Percentiles rank a stretch among this genome's conserved stretches.
Conservation (phyloP, 2,113 vertebrate species). For the Chaetorhynchus papuensis region DNA sequence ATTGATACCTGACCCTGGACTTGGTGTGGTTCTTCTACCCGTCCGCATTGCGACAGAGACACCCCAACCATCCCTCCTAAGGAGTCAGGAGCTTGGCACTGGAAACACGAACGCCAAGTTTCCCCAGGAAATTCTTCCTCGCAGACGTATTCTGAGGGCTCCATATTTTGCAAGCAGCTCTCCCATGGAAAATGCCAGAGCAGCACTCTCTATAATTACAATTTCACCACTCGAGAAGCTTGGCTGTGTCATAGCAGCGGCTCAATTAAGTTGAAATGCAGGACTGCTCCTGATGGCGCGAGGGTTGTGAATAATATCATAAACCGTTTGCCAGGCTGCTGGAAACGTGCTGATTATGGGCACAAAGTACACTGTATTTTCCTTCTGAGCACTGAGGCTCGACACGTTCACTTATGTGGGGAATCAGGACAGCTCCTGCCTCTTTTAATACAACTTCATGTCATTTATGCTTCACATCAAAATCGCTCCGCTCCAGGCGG, state of each 20-base stretch:
- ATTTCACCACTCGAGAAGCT: not conserved
- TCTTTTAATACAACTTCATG: not conserved
- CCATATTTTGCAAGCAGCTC: not conserved
- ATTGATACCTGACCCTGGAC: too few species aligned
- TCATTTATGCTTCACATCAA: not conserved
- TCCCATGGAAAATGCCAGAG: not conserved
- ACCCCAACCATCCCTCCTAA: accelerated
- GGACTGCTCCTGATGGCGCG: slow-evolving; percentile 5
- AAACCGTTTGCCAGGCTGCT: slow-evolving; percentile 14
- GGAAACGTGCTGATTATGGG: not conserved
- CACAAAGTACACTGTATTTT: not conserved
- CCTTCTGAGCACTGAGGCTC: not conserved
- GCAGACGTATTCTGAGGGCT: not conserved
- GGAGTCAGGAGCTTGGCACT: not conserved
- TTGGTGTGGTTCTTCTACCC: too few species aligned
- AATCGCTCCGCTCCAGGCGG: not conserved
- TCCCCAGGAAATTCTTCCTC: not conserved
- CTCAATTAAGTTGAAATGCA: slow-evolving; percentile 26
- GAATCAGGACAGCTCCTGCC: not conserved
- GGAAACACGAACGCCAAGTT: not conserved
- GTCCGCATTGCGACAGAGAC: too few species aligned
- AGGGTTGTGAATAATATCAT: not conserved
- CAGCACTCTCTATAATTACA: not conserved
- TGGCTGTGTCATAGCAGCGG: not conserved
- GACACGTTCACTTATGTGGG: not conserved